Evolutionary conservation across 2,113 vertebrate genomes (phyloP).

Genomic region (Camelus bactrianus): DNA sequence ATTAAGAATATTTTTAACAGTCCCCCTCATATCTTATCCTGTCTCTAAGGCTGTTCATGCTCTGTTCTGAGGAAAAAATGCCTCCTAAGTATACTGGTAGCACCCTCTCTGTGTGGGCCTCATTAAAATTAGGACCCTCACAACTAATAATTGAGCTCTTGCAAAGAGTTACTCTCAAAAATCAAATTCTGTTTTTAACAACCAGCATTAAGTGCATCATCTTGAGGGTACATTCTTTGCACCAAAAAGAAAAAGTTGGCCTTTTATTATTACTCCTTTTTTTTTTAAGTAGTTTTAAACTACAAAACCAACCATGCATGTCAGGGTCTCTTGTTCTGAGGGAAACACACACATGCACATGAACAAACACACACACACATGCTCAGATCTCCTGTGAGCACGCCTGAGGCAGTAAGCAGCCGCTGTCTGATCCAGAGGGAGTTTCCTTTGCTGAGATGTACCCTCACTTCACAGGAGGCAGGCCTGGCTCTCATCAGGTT

Average conservation of each 20-base stretch:
- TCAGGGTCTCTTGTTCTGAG: background rate
- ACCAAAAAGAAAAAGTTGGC: background rate
- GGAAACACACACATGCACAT: background rate
- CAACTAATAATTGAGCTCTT: background rate
- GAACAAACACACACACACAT: background rate
- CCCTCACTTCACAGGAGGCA: background rate
- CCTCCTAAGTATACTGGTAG: too few relatives aligned
- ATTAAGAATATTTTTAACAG: background rate
- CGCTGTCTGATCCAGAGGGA: background rate
- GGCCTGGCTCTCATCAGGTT: background rate
- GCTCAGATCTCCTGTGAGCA: background rate
- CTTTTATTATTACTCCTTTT: constrained; percentile 8
- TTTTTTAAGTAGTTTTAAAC: background rate
- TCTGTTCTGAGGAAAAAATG: background rate
- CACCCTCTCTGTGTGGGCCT: background rate
- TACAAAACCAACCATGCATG: background rate
- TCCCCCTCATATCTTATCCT: too few relatives aligned
- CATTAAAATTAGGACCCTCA: background rate
- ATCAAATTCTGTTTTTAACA: background rate
- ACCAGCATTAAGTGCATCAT: background rate
- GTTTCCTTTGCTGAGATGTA: background rate
- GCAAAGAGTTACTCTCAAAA: background rate
- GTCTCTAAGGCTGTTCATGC: background rate
- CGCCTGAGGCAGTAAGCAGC: background rate
- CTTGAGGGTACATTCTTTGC: background rate